phyloP scores from a whole-genome alignment of 2,113 vertebrate species.

The human (Homo sapiens) region DNA sequence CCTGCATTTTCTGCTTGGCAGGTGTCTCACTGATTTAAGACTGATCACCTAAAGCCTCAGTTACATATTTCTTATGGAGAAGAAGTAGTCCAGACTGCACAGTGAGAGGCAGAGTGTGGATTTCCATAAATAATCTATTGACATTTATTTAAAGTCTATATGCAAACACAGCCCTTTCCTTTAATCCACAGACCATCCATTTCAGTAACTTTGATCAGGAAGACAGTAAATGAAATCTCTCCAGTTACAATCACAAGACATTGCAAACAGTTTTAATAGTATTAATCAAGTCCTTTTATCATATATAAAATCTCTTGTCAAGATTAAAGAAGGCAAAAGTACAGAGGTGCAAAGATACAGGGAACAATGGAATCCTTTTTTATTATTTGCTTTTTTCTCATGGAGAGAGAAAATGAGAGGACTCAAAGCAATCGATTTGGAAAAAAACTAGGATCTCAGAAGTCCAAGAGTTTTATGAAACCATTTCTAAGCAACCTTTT shows the following conservation, averaged over 20 bases:
- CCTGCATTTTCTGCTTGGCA: slow-evolving; percentile 43
- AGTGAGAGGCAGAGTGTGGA: slow-evolving; percentile 42
- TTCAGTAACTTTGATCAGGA: slow-evolving; percentile 72
- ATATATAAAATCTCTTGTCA: slow-evolving; percentile 44
- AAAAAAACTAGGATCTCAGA: slow-evolving; percentile 8
- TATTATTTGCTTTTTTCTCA: slow-evolving; percentile 8
- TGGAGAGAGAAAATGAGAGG: background rate
- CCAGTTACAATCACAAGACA: slow-evolving; percentile 64
- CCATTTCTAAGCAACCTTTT: slow-evolving; percentile 34
- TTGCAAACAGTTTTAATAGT: slow-evolving; percentile 52
- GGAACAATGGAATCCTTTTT: background rate
- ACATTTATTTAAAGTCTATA: slow-evolving; percentile 71
- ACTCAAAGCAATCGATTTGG: slow-evolving; percentile 36
- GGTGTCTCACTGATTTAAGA: slow-evolving; percentile 16
- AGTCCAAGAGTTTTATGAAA: slow-evolving; percentile 27
- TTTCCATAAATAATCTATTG: slow-evolving; percentile 67
- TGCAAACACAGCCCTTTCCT: slow-evolving; percentile 69
- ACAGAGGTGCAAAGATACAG: background rate
- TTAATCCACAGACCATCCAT: slow-evolving; percentile 66
- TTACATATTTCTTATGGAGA: slow-evolving; percentile 44
- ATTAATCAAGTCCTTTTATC: slow-evolving; percentile 57
- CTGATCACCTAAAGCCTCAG: background rate
- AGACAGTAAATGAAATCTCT: slow-evolving; percentile 72
- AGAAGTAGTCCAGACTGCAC: slow-evolving; percentile 10
- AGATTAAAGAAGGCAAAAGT: slow-evolving; percentile 58